A percentile compares a stretch with the other conserved stretches of the same genome.
Conservation (phyloP, 1,140 invertebrate species). For the Drosophila virilis region DNA sequence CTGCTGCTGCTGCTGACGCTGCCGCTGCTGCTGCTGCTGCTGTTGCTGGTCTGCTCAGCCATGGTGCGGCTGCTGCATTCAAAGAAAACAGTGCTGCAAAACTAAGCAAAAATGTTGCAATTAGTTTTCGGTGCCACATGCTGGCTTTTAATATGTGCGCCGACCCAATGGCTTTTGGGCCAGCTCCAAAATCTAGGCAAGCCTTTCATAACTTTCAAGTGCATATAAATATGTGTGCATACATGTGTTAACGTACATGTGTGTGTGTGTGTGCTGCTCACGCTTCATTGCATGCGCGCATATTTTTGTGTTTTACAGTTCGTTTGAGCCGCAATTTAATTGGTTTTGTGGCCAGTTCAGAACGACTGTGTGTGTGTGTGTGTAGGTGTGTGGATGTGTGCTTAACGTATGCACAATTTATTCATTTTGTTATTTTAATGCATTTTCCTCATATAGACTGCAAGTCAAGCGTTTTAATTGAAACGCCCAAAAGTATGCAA, state of each 20-base stretch:
- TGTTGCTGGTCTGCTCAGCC: slow-evolving; percentile 51
- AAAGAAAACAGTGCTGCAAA: slow-evolving; percentile 42
- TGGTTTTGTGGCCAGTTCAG: slow-evolving; percentile 60
- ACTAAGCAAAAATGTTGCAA: slow-evolving; percentile 41
- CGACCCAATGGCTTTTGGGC: slow-evolving; percentile 24
- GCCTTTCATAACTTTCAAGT: slow-evolving; percentile 1
- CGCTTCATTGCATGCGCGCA: slow-evolving; percentile 43
- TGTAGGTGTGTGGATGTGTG: neutral
- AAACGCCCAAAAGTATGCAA: slow-evolving; percentile 40
- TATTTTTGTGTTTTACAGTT: slow-evolving; percentile 64
- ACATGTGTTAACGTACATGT: slow-evolving; percentile 2
- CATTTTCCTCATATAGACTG: slow-evolving; percentile 2
- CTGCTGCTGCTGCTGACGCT: neutral
- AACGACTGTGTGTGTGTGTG: neutral
- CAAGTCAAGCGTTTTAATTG: slow-evolving; percentile 28
- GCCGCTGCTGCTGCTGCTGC: slow-evolving; percentile 26
- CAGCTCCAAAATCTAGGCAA: slow-evolving; percentile 40
- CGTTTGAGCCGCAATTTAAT: slow-evolving; percentile 70
- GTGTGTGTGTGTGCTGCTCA: slow-evolving; percentile 3
- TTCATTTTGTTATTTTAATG: slow-evolving; percentile 42
- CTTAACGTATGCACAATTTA: slow-evolving; percentile 33
- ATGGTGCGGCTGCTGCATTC: slow-evolving; percentile 40
- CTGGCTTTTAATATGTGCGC: slow-evolving; percentile 47
- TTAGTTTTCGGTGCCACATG: slow-evolving; percentile 34
- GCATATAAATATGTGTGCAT: neutral